Percentiles rank a stretch among this genome's conserved stretches.
Evolutionary conservation across 1,140 invertebrate genomes (phyloP).

Genomic region (Drosophila persimilis): DNA sequence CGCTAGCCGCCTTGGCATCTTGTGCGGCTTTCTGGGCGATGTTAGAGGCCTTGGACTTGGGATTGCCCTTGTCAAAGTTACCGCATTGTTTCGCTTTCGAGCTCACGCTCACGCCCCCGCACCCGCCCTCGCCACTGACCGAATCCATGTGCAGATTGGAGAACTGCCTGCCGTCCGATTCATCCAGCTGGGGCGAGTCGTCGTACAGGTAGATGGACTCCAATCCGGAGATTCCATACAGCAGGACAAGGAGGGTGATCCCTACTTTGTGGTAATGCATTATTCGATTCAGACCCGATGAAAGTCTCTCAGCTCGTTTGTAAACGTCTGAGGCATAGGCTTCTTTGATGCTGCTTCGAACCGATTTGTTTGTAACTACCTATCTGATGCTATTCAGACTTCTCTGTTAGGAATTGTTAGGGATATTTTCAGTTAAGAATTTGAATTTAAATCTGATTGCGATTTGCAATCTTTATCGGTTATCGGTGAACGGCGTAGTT

Average conservation of each 20-base stretch:
- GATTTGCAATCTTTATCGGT: too few relatives aligned
- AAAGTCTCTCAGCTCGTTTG: too few relatives aligned
- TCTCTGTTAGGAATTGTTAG: too few relatives aligned
- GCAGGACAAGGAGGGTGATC: conserved; percentile 17
- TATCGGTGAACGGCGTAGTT: too few relatives aligned
- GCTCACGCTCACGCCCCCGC: not conserved
- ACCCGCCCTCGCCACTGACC: not conserved
- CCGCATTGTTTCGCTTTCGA: not conserved
- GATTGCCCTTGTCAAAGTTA: conserved; percentile 19
- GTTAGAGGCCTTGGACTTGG: conserved; percentile 83
- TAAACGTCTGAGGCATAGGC: not conserved
- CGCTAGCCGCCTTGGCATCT: conserved; percentile 86
- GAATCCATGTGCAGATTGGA: conserved; percentile 26
- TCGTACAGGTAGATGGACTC: conserved; percentile 19
- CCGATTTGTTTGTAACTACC: not conserved
- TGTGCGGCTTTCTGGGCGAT: conserved; percentile 87
- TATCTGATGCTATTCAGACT: too few relatives aligned
- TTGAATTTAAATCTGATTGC: too few relatives aligned
- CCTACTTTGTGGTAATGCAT: conserved; percentile 31
- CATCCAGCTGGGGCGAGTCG: not conserved
- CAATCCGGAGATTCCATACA: conserved; percentile 23
- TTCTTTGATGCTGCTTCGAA: not conserved
- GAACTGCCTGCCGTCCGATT: not conserved
- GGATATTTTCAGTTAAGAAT: too few relatives aligned
- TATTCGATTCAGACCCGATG: conserved; percentile 4